Base-by-base conservation (phyloP, 1,140 invertebrate genomes). In the Papilio polytes region DNA sequence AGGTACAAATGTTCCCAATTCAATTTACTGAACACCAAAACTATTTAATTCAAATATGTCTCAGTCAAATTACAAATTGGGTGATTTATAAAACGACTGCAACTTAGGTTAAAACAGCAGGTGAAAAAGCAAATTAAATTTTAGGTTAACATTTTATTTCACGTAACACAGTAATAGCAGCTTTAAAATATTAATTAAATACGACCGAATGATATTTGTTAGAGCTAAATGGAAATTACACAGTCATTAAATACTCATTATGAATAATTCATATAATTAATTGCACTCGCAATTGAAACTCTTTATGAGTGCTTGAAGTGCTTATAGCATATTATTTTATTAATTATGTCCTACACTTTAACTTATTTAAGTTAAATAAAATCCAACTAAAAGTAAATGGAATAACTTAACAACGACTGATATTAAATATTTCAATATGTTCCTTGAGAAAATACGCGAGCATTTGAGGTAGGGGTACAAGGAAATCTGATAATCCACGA, bases 161-260 rank as follows among this genome's bases (percentile, higher is more conserved):
- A 70, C 1, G 31, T 70, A 15, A 44, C 15, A 12, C 18, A 72
- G 31, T 20, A 73, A 41, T 36, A 46, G n/a, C 36, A 46, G 18
- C 41, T 70, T 70, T 70, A 13, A 31, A 31, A 70, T 70, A 70
- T 70, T 70, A 70, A 70, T 31, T 70, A 70, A 70, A 70, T 70
- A 36, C 22, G 15, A 15, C 20, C 46, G 12, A 76, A 76, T 51
- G 4, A 51, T 51, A 76, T 51, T 51, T 46, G 74, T 51, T 48
- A 76, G n/a, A 20, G 20, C 44, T 51, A 15, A 76, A 76, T 76
- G 41, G 22, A 76, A 48, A 76, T 76, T 76, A 76, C 41, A 53
- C 13, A 26, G 41, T 53, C 44, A 76, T 76, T 76, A 76, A 76
- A 76, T 15, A 76, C 74, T 76, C 44, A 76, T 76, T 26, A 76